phyloP scores from a whole-genome alignment of 2,113 vertebrate genomes.

The Sturnus vulgaris region DNA sequence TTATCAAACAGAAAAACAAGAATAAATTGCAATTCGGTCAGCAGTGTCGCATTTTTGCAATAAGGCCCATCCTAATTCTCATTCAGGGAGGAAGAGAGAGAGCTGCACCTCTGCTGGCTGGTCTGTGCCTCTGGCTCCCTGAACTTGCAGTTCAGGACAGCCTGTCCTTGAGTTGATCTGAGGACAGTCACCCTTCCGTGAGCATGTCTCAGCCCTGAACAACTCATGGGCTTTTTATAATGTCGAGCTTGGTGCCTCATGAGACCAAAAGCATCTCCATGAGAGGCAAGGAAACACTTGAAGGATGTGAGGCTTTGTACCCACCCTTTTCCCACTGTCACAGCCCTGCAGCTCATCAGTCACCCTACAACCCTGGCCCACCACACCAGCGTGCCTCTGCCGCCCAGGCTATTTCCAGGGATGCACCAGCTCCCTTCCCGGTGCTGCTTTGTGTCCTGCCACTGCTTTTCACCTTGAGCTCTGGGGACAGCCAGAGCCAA shows the following conservation, averaged over 20 bases:
- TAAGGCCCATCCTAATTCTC: not conserved
- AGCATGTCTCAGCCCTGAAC: not conserved
- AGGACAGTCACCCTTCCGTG: not conserved
- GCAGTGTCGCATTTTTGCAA: not conserved
- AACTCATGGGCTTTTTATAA: not conserved
- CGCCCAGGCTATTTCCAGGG: not conserved
- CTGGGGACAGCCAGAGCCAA: not conserved
- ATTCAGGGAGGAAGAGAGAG: not conserved
- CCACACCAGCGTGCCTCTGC: not conserved
- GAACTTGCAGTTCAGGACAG: not conserved
- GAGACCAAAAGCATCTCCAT: not conserved
- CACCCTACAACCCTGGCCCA: not conserved
- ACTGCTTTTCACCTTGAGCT: constrained; percentile 52
- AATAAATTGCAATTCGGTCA: not conserved
- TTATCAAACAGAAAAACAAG: not conserved
- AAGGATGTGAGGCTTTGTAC: not conserved
- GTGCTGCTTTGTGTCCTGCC: not conserved
- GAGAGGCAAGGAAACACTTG: not conserved
- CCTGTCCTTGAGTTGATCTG: not conserved
- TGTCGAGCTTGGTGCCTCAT: not conserved
- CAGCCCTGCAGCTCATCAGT: not conserved
- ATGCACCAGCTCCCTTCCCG: not conserved
- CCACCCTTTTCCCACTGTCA: not conserved
- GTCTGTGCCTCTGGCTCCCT: not conserved
- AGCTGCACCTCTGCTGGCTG: not conserved